A percentile compares a stretch with the other conserved stretches of the same genome.
phyloP scores from a whole-genome alignment of 2,113 vertebrate species.

The Caloenas nicobarica region DNA sequence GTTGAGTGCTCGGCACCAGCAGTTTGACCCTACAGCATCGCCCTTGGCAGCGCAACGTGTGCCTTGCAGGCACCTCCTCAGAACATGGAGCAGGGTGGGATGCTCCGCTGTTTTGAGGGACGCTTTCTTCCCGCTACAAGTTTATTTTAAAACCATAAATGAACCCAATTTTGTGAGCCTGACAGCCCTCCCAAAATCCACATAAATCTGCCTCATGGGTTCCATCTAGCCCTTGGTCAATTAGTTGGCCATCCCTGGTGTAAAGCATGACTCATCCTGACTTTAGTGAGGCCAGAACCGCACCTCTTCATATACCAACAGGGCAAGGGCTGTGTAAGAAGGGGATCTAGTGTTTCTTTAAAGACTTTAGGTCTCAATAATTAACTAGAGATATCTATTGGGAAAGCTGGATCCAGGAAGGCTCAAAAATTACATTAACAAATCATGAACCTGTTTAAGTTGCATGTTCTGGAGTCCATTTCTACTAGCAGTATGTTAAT shows the following conservation, averaged over 20 bases:
- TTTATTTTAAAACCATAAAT: neutral
- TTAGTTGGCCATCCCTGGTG: neutral
- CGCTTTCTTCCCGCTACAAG: neutral
- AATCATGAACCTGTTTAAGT: neutral
- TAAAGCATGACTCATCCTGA: neutral
- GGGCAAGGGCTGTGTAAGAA: neutral
- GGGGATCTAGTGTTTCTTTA: neutral
- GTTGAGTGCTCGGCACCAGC: neutral
- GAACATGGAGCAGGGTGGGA: neutral
- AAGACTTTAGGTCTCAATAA: neutral
- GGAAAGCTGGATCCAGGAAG: neutral
- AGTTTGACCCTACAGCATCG: neutral
- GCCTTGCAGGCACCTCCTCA: neutral
- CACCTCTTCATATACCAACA: neutral
- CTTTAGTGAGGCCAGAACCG: neutral
- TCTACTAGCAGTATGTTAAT: neutral
- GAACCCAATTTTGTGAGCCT: neutral
- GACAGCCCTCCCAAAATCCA: neutral
- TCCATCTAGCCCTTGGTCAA: neutral
- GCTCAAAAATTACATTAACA: neutral
- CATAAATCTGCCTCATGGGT: neutral
- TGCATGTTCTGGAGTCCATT: neutral
- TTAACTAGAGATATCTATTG: neutral
- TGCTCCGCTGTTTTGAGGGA: neutral
- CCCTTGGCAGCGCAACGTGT: accelerated